phyloP scores from a whole-genome alignment of 2,113 vertebrate genomes.

The Ovis aries region ARS-UI_Ramb_v3.0 NC_056054.1:220461001-220461500 shows the following conservation, averaged over 20 bases:
- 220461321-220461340: background rate
- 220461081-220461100: too few species aligned
- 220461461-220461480: background rate
- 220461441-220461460: background rate
- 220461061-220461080: too few species aligned
- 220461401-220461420: background rate
- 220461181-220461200: background rate
- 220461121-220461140: background rate
- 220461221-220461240: background rate
- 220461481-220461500: background rate
- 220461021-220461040: too few species aligned
- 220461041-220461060: too few species aligned
- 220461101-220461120: too few species aligned
- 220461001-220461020: background rate
- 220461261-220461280: background rate
- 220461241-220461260: background rate
- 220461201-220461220: background rate
- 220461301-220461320: background rate
- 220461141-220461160: background rate
- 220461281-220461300: background rate
- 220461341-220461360: background rate
- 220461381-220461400: background rate
- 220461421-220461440: background rate
- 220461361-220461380: background rate
- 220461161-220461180: background rate